phyloP scores from a whole-genome alignment of 2,888 invertebrate genomes.

The Augochlorella aurata region DNA sequence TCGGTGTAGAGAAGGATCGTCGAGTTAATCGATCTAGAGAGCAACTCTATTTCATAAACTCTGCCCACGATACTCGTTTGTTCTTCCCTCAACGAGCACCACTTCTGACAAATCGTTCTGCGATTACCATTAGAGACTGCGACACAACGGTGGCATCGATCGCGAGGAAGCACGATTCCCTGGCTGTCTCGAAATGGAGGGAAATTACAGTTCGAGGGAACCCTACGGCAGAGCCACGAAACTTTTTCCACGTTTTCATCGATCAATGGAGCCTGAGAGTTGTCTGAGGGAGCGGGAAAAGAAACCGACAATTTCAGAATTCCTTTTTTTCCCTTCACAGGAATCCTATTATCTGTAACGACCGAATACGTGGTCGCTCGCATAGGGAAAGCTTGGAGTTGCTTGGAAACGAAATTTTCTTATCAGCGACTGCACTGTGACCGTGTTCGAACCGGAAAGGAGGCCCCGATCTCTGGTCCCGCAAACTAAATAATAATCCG shows the following conservation, averaged over 20 bases:
- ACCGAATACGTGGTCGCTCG: conserved; percentile 1
- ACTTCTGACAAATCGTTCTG: conserved; percentile 29
- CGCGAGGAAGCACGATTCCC: conserved; percentile 27
- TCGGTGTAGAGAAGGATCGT: conserved; percentile 12
- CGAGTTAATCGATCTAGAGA: background rate
- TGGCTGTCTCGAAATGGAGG: conserved; percentile 33
- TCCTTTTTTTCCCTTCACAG: conserved; percentile 25
- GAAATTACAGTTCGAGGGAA: conserved; percentile 44
- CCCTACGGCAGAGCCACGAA: background rate
- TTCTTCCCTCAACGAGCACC: conserved; percentile 6
- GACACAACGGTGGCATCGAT: conserved; percentile 37
- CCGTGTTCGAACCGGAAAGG: background rate
- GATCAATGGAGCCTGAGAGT: conserved; percentile 35
- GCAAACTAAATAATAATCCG: background rate
- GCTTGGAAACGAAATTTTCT: conserved; percentile 31
- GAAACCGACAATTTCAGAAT: conserved; percentile 33
- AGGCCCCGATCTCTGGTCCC: background rate
- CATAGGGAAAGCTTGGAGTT: background rate
- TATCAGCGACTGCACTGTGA: conserved; percentile 11
- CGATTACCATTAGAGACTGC: conserved; percentile 32
- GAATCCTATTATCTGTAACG: conserved; percentile 30
- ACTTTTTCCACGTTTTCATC: conserved; percentile 44
- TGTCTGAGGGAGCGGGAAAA: conserved; percentile 2
- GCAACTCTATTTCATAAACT: background rate
- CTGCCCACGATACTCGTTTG: background rate